Percentiles rank a stretch among this genome's conserved stretches.
phyloP scores from a whole-genome alignment of 1,140 invertebrate species.

The Eriocheir sinensis region DNA sequence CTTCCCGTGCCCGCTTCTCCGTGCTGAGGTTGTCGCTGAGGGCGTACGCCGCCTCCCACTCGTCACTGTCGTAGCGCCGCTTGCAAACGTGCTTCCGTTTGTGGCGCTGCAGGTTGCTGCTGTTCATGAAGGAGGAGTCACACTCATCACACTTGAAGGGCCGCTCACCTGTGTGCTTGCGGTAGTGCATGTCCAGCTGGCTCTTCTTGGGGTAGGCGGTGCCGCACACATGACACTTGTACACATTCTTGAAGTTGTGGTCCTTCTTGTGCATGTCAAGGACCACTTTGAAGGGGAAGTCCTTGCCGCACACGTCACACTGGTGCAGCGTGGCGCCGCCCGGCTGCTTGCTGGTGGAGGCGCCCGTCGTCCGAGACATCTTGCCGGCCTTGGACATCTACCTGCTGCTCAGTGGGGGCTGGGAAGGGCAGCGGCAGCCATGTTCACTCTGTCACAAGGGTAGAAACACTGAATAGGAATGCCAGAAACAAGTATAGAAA shows the following conservation, averaged over 20 bases:
- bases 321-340: slow-evolving; percentile 67
- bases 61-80: slow-evolving; percentile 69
- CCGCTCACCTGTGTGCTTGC: slow-evolving; percentile 70
- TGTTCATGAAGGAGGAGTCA: slow-evolving; percentile 73
- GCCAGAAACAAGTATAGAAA: no score
- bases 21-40: slow-evolving; percentile 69
- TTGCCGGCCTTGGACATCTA: slow-evolving; percentile 69
- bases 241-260: slow-evolving; percentile 71
- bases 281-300: slow-evolving; percentile 73
- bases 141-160: slow-evolving; percentile 73
- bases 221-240: slow-evolving; percentile 65
- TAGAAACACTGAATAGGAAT: no score
- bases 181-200: slow-evolving; percentile 70
- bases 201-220: slow-evolving; percentile 69
- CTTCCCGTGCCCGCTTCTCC: slow-evolving; percentile 57
- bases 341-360: slow-evolving; percentile 69
- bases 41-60: slow-evolving; percentile 70
- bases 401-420: neutral
- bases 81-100: slow-evolving; percentile 73
- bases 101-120: slow-evolving; percentile 71
- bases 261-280: slow-evolving; percentile 74
- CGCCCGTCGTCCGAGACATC: slow-evolving; percentile 73
- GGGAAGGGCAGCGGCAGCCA: neutral
- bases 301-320: slow-evolving; percentile 72
- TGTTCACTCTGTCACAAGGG: neutral